Percentiles rank a stretch among this genome's conserved stretches.
Evolutionary conservation across 2,113 vertebrate species (phyloP).

Genomic region (Corydoras sp.): DNA sequence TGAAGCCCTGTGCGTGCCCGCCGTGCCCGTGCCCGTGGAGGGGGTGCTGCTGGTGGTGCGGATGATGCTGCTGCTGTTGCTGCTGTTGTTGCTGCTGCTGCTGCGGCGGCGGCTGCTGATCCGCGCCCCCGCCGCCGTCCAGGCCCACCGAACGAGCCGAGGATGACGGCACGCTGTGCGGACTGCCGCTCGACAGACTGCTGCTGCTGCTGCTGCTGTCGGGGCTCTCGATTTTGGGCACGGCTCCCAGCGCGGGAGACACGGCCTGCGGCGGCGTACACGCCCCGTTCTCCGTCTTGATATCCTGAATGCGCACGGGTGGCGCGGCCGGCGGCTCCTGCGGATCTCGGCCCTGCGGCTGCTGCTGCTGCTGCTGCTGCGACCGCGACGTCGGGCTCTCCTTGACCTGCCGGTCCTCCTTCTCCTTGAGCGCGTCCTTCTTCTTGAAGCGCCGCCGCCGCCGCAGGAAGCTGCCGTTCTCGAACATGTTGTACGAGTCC

Average conservation of each 20-base stretch:
- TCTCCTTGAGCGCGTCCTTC: constrained; percentile 88
- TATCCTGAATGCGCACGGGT: constrained; percentile 86
- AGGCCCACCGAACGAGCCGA: constrained; percentile 73
- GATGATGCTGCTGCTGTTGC: constrained; percentile 64
- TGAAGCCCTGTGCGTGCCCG: constrained; percentile 75
- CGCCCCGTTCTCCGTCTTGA: constrained; percentile 89
- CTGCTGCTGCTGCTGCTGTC: constrained; percentile 81
- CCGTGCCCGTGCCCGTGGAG: constrained; percentile 64
- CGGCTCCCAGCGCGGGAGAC: constrained; percentile 76
- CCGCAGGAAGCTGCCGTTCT: constrained; percentile 86
- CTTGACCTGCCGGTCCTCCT: constrained; percentile 82
- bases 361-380: constrained; percentile 26
- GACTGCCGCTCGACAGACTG: constrained; percentile 77
- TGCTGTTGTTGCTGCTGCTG: constrained; percentile 45
- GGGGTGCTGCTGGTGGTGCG: constrained; percentile 36
- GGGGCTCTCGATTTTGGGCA: constrained; percentile 89
- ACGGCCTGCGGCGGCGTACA: constrained; percentile 80
- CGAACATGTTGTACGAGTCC: constrained; percentile 94
- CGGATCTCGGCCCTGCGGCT: constrained; percentile 61
- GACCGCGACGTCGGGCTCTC: constrained; percentile 56
- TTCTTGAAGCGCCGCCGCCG: constrained; percentile 87
- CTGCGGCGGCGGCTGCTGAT: constrained; percentile 59
- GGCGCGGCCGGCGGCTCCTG: constrained; percentile 68
- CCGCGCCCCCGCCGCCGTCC: constrained; percentile 73
- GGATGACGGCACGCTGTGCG: constrained; percentile 71